phyloP scores from a whole-genome alignment of 2,797 vertebrate species.

The Pseudochaenichthys georgianus region DNA sequence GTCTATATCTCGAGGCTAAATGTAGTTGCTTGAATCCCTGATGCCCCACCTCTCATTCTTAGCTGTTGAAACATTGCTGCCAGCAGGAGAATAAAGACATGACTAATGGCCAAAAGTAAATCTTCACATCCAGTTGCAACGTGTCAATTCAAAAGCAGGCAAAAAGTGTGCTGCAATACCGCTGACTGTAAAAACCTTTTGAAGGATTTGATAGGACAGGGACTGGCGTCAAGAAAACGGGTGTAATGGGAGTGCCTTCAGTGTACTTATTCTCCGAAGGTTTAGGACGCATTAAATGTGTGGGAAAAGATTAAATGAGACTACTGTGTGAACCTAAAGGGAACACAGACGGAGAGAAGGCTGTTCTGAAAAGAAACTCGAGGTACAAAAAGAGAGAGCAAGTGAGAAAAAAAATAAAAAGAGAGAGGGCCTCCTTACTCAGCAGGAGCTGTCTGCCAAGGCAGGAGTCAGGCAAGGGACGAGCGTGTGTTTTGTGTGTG shows the following conservation, averaged over 20 bases:
- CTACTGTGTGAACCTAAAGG: conserved; percentile 37
- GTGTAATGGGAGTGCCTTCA: conserved; percentile 32
- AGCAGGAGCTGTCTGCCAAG: conserved; percentile 83
- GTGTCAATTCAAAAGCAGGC: conserved; percentile 61
- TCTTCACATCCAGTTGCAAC: conserved; percentile 69
- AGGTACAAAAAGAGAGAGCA: conserved; percentile 39
- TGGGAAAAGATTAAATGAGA: conserved; percentile 42
- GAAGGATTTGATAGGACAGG: conserved; percentile 34
- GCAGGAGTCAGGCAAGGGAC: conserved; percentile 76
- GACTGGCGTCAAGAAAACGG: conserved; percentile 24
- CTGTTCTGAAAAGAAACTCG: conserved; percentile 47
- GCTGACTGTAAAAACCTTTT: conserved; percentile 34
- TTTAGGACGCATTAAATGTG: conserved; percentile 44
- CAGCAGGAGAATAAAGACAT: conserved; percentile 68
- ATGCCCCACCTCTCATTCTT: conserved; percentile 70
- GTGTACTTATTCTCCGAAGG: conserved; percentile 45
- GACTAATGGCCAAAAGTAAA: conserved; percentile 72
- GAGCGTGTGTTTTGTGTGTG: conserved; percentile 47
- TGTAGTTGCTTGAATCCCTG: conserved; percentile 52
- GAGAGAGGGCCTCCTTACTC: conserved; percentile 75
- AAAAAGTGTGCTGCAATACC: conserved; percentile 15
- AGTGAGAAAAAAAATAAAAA: conserved; percentile 25
- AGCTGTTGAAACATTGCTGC: conserved; percentile 72
- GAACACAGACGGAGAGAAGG: conserved; percentile 30
- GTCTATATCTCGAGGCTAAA: conserved; percentile 66